phyloP scores from a whole-genome alignment of 2,113 vertebrate species.

The Mastomys coucha region DNA sequence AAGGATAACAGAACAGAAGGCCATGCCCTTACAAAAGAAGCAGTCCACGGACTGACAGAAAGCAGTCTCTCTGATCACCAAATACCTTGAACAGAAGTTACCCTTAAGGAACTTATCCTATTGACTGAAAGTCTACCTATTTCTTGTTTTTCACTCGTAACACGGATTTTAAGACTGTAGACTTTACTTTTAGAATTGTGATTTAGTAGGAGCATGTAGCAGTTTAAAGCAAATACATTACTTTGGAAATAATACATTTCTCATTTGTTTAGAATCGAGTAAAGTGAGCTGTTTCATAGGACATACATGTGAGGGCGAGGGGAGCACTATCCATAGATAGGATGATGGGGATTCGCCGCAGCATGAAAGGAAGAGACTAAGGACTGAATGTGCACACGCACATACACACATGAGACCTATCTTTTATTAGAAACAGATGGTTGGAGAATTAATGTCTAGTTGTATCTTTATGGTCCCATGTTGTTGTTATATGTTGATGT shows the following conservation, averaged over 20 bases:
- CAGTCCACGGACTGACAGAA: conserved; percentile 8
- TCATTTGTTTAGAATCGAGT: neutral
- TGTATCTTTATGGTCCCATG: neutral
- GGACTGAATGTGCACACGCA: too few species aligned
- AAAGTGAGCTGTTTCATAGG: neutral
- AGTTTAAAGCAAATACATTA: neutral
- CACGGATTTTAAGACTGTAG: conserved; percentile 7
- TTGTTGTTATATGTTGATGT: neutral
- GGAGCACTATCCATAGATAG: neutral
- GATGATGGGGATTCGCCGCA: neutral
- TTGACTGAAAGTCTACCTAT: neutral
- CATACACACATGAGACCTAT: too few species aligned
- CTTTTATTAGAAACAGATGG: neutral
- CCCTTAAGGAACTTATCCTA: neutral
- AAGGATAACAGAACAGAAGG: conserved; percentile 50
- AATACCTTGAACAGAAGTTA: conserved; percentile 13
- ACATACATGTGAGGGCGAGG: neutral
- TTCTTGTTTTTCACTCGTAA: conserved; percentile 37
- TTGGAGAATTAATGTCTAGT: neutral
- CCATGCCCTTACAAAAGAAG: conserved; percentile 13
- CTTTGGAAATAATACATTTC: conserved; percentile 24
- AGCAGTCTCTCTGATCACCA: conserved; percentile 33
- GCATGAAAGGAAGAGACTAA: neutral
- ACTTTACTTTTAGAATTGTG: conserved; percentile 42
- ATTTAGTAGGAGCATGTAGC: neutral